A percentile compares a stretch with the other conserved stretches of the same genome.
Evolutionary conservation across 2,113 vertebrate genomes (phyloP).

Genomic region (Megatriorchis doriae): DNA sequence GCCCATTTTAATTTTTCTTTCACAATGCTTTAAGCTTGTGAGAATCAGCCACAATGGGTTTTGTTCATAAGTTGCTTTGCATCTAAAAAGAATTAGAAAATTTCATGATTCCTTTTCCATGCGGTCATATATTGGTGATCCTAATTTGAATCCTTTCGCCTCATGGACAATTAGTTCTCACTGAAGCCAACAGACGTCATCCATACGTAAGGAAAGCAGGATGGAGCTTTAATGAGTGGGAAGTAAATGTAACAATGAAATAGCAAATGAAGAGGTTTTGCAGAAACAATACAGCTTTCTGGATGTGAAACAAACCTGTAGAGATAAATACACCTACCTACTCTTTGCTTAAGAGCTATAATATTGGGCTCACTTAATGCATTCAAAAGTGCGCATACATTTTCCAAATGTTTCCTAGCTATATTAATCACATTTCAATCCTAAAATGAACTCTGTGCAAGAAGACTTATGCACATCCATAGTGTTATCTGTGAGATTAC

Average conservation of each 20-base stretch:
- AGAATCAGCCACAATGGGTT: conserved; percentile 39
- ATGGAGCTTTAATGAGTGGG: conserved; percentile 33
- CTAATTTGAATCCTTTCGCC: conserved; percentile 36
- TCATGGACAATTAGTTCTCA: conserved; percentile 35
- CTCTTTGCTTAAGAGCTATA: not conserved
- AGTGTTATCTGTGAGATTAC: conserved; percentile 45
- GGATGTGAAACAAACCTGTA: not conserved
- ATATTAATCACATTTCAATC: conserved; percentile 9
- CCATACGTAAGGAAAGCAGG: conserved; percentile 18
- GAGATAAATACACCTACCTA: conserved; percentile 29
- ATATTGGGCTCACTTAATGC: not conserved
- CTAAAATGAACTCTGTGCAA: conserved; percentile 25
- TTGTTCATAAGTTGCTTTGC: conserved; percentile 51
- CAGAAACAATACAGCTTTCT: conserved; percentile 4
- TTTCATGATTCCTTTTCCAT: conserved; percentile 48
- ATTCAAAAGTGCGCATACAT: not conserved
- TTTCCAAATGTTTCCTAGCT: conserved; percentile 34
- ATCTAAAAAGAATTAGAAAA: conserved; percentile 58
- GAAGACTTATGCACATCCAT: conserved; percentile 9
- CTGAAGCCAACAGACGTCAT: not conserved
- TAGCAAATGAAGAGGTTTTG: conserved; percentile 30
- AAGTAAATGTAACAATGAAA: conserved; percentile 48
- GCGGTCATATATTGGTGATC: conserved; percentile 30
- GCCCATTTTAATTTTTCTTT: conserved; percentile 49
- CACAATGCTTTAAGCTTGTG: conserved; percentile 38